Evolutionary conservation across 2,888 invertebrate species (phyloP), one percentile per base, ranked within the genome.

Genomic region (Syritta pipiens): DNA sequence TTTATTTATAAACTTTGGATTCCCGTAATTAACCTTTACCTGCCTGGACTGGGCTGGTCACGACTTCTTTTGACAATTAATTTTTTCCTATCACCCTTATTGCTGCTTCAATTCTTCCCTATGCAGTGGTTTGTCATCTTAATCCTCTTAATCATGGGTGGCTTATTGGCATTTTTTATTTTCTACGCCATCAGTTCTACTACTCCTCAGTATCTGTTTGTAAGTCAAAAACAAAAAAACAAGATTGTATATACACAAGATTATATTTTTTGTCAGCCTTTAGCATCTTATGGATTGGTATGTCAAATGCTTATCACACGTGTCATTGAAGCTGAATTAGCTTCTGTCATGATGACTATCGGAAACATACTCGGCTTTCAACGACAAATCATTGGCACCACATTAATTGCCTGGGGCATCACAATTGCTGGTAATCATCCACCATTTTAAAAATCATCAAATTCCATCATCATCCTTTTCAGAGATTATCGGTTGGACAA

Each of bases 1-100:
- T n/a, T n/a, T n/a, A n/a, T n/a, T n/a, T n/a, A 46, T 0, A 75
- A 68, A 28, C 24, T 75, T 4, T 0, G 53, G 3, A 51, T 75
- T 4, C 72, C 77, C 1, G 46, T 72, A 12, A 59, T 77, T 0
- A 26, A 77, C n/a, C n/a, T n/a, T n/a, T n/a, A n/a, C n/a, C 28
- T 74, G 22, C 67, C 74, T 24, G 76, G 76, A 4, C 6, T 44
- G 6, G 69, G 69, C 28, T 76, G 71, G 69, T 76, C 76, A 24
- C 48, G 57, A 19, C 42, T 76, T 14, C 48, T 76, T 2, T 14
- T 76, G 0, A 12, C 22, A 9, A 12, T 76, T 2, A 76, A 77
- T 12, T 60, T 72, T 5, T 12, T 55, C 3, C 4, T 77, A 1
- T 46, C 59, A 1, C 77, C 77, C 1, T 20, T 68, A n/a, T 17